Base-by-base conservation (phyloP, 2,113 vertebrate species). In the Xiphophorus hellerii region DNA sequence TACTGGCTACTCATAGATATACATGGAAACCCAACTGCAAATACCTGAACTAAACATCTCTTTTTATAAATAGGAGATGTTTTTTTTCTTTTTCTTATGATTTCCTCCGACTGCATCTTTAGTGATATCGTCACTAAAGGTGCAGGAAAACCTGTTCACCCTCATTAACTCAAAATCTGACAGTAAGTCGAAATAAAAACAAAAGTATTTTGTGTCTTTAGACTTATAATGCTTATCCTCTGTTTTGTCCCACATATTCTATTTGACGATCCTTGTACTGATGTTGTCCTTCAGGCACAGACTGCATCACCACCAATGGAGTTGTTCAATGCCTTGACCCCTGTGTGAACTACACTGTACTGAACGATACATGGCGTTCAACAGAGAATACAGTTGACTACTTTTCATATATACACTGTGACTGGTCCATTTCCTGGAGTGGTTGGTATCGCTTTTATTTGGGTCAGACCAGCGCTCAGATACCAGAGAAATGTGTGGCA, bases 331-430 rank as follows among this genome's bases (percentile, higher is more conserved):
- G 90, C n/a, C 39, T 31, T 10, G 90, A 93, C 73, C 89, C 88
- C 22, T 90, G 88, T 70, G 61, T 78, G 3, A 0, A 61, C 61
- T 86, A 90, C 73, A 48, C 81, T 4, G 14, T 31, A 20, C 37
- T 93, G 66, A 11, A 87, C n/a, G 83, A 93, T 20, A 25, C 76
- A 1, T 93, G 92, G 92, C 88, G 91, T 15, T 73, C 86, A 54
- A 75, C 62, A 22, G 74, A 84, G 54, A 54, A 83, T 33, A 28
- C 28, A n/a, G n/a, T n/a, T 28, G 28, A 28, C 28, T 28, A 28
- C n/a, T n/a, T 28, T 28, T 1, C 1, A 28, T 28, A 1, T 28
- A n/a, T 1, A 28, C 28, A 28, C 13, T 90, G 89, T 82, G 90
- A 93, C 39, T 0, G 0, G 4, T 0, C 60, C 39, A 4, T 61